A percentile compares a stretch with the other conserved stretches of the same genome.
Conservation (phyloP, 1,140 invertebrate genomes). For the Bilobella aurantiaca region DNA sequence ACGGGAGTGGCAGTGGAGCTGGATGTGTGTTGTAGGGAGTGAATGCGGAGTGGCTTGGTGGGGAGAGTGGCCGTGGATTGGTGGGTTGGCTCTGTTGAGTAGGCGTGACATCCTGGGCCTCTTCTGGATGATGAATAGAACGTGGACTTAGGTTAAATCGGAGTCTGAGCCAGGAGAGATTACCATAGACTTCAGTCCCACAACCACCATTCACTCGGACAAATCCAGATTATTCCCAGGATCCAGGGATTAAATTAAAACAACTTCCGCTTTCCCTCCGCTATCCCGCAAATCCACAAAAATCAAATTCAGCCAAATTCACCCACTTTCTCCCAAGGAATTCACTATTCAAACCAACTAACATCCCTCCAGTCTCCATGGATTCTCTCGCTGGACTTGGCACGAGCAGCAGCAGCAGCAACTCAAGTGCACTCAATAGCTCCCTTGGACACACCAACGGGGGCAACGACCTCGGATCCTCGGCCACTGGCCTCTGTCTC, state of each 20-base stretch:
- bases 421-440: background rate
- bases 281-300: no score
- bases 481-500: conserved; percentile 21
- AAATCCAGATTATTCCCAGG: conserved; percentile 27
- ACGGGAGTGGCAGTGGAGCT: background rate
- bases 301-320: no score
- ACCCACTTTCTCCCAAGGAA: no score
- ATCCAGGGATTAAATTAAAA: conserved; percentile 28
- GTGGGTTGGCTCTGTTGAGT: background rate
- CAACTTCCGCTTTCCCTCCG: conserved; percentile 23
- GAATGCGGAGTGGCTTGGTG: background rate
- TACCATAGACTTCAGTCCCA: conserved; percentile 22
- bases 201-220: conserved; percentile 16
- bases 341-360: no score
- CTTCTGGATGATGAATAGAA: conserved; percentile 31
- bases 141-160: conserved; percentile 32
- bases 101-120: conserved; percentile 7
- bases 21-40: background rate
- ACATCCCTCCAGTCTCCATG: no score
- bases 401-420: background rate
- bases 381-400: conserved; percentile 6
- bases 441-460: conserved; percentile 10
- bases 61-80: background rate
- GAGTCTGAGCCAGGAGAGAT: conserved; percentile 28
- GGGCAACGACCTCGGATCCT: conserved; percentile 6